A percentile compares a stretch with the other conserved stretches of the same genome.
Evolutionary conservation across 2,113 vertebrate species (phyloP).

Genomic region (Syngnathus typhle): DNA sequence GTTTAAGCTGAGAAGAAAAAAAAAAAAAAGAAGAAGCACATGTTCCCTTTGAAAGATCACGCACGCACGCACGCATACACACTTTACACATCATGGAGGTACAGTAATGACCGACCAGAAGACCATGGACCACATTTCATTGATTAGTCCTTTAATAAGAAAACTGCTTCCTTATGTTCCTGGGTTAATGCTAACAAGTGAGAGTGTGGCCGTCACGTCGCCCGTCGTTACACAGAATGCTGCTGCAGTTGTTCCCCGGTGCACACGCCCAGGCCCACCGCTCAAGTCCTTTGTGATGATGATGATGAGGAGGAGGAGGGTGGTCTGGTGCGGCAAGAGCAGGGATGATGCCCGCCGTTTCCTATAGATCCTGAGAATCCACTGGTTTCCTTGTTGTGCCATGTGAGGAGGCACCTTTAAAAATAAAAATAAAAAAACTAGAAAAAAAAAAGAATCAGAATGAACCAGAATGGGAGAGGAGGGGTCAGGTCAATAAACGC

Average conservation of each 20-base stretch:
- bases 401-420: conserved; percentile 43
- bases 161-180: conserved; percentile 72
- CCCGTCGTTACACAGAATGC: conserved; percentile 69
- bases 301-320: conserved; percentile 35
- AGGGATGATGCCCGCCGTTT: conserved; percentile 64
- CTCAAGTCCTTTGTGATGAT: conserved; percentile 56
- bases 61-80: background rate
- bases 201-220: conserved; percentile 62
- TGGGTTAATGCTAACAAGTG: conserved; percentile 62
- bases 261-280: conserved; percentile 67
- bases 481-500: conserved; percentile 56
- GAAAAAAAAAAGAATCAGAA: conserved; percentile 35
- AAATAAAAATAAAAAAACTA: conserved; percentile 15
- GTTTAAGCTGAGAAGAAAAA: conserved; percentile 54
- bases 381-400: conserved; percentile 57
- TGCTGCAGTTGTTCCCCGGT: conserved; percentile 59
- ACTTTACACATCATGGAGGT: conserved; percentile 67
- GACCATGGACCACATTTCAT: conserved; percentile 69
- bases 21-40: conserved; percentile 18
- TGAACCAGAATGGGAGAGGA: conserved; percentile 52
- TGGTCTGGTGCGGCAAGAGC: conserved; percentile 54
- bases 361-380: conserved; percentile 72
- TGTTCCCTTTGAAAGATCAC: conserved; percentile 62
- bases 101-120: conserved; percentile 72
- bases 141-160: conserved; percentile 77